phyloP scores from a whole-genome alignment of 1,140 invertebrate genomes.

The Zaprionus tsacasi region DNA sequence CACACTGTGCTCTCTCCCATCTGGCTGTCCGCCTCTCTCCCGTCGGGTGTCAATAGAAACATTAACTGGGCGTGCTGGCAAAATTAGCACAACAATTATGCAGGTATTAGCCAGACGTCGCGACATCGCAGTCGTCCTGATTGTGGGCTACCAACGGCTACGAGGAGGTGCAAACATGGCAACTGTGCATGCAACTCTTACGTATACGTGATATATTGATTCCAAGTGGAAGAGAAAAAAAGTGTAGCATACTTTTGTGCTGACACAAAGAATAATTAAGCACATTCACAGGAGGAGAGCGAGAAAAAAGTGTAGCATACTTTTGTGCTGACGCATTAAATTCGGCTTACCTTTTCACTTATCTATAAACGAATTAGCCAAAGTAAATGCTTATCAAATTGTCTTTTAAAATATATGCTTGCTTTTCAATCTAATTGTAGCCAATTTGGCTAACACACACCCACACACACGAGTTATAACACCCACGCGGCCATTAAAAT shows the following conservation, averaged over 20 bases:
- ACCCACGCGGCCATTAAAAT: conserved; percentile 30
- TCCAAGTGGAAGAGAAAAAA: background rate
- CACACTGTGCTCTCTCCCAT: conserved; percentile 29
- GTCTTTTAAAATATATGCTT: background rate
- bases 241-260: background rate
- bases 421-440: background rate
- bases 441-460: too few relatives aligned
- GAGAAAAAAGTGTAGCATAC: too few relatives aligned
- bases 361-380: background rate
- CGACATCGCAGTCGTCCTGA: conserved; percentile 21
- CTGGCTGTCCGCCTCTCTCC: background rate
- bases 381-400: background rate
- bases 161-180: conserved; percentile 26
- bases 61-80: conserved; percentile 78
- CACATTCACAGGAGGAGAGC: too few relatives aligned
- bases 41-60: conserved; percentile 73
- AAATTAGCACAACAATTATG: conserved; percentile 81
- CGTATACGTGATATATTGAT: background rate
- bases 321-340: too few relatives aligned
- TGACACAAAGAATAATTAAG: background rate
- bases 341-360: background rate
- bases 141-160: conserved; percentile 9
- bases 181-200: conserved; percentile 7
- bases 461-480: too few relatives aligned
- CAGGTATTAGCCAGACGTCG: conserved; percentile 66